Percentiles rank a stretch among this genome's conserved stretches.
phyloP scores from a whole-genome alignment of 2,113 vertebrate species.

The Opisthocomus hoazin region DNA sequence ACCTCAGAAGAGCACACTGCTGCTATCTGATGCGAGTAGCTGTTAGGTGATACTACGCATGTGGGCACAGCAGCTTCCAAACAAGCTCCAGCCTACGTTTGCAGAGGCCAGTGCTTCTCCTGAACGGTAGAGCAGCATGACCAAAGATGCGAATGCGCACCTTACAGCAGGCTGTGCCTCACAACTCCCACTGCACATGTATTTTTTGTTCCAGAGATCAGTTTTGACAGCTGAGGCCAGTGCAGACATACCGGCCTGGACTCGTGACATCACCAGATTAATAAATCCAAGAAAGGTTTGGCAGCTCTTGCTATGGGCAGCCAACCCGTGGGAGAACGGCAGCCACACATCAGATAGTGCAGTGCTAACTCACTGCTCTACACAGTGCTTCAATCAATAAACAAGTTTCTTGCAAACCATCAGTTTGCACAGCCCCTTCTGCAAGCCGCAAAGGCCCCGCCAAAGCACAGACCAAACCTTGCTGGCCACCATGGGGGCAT shows the following conservation, averaged over 20 bases:
- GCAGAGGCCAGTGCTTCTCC: neutral
- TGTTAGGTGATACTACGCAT: rapidly evolving
- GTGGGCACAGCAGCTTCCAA: rapidly evolving
- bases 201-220: neutral
- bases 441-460: neutral
- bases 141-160: rapidly evolving
- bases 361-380: neutral
- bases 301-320: neutral
- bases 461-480: neutral
- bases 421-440: rapidly evolving
- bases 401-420: neutral
- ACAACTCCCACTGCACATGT: neutral
- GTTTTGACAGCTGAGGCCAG: neutral
- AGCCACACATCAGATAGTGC: neutral
- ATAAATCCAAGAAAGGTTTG: constrained; percentile 2
- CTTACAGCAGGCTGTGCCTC: neutral
- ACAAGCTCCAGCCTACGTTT: neutral
- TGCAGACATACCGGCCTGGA: neutral
- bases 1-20: neutral
- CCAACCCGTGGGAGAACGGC: neutral
- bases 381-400: neutral
- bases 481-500: rapidly evolving
- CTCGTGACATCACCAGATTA: constrained; percentile 36
- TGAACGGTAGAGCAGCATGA: rapidly evolving
- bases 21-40: neutral